Evolutionary conservation across 2,888 invertebrate genomes (phyloP).

Genomic region (Ophioninae sp.): DNA sequence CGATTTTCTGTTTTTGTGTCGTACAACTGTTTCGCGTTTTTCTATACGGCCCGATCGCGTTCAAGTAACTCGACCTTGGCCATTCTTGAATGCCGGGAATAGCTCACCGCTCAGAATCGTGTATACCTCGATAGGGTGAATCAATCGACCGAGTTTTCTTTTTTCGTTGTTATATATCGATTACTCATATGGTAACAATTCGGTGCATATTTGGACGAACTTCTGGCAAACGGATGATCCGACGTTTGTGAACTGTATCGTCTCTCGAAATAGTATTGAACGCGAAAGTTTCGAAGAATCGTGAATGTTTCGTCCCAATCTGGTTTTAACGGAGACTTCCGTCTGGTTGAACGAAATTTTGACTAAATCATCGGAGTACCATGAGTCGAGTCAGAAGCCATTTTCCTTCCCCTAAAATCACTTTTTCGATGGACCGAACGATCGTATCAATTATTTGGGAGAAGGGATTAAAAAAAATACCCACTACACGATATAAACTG

Average conservation of each 20-base stretch:
- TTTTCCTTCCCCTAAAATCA: too few relatives aligned
- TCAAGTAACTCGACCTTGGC: slow-evolving; percentile 22
- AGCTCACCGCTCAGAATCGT: not conserved
- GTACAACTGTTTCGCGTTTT: not conserved
- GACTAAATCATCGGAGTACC: too few relatives aligned
- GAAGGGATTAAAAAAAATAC: too few relatives aligned
- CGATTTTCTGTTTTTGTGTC: slow-evolving; percentile 6
- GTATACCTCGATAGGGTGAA: not conserved
- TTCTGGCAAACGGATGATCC: not conserved
- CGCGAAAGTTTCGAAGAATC: not conserved
- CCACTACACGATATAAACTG: too few relatives aligned
- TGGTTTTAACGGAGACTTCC: too few relatives aligned
- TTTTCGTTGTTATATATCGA: not conserved
- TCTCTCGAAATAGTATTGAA: too few relatives aligned
- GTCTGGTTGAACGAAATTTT: too few relatives aligned
- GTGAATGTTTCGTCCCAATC: too few relatives aligned
- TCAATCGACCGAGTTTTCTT: slow-evolving; percentile 23
- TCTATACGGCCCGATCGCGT: not conserved
- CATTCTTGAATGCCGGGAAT: slow-evolving; percentile 30
- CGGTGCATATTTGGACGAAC: not conserved
- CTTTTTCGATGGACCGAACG: too few relatives aligned
- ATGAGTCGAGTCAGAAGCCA: too few relatives aligned
- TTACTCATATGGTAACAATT: not conserved
- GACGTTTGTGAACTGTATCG: not conserved
- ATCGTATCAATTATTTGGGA: too few relatives aligned